Evolutionary conservation across 2,797 vertebrate species (phyloP), one percentile per base, ranked within the genome.

Genomic region (Hirundo rustica): DNA sequence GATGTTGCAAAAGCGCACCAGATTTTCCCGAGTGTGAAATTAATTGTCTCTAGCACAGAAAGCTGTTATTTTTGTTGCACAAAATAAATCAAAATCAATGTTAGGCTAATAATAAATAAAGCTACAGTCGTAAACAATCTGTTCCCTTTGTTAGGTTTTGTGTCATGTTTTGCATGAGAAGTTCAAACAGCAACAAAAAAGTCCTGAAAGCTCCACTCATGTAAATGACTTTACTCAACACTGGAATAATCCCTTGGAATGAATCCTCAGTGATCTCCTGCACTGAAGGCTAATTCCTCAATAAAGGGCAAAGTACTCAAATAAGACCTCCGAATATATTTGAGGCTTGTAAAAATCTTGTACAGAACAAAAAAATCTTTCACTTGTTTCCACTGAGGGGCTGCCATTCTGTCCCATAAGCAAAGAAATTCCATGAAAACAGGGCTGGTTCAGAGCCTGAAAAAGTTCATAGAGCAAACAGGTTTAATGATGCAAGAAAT

Each of bases 1-100:
- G 91, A 92, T 94, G 81, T 86, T 90, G 60, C 60, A 93, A 88
- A 95, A 91, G 89, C 1, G 11, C 23, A 85, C 22, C 32, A 78
- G 34, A 44, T 87, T 95, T 96, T 75, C 54, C 84, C 78, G 34
- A 72, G 36, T 17, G 5, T 78, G 84, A 92, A 93, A 80, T 30
- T 71, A 77, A 81, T 67, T 78, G 44, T 61, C 32, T 80, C 48
- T 77, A 85, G 60, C 9, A 19, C 38, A 85, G 57, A 80, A 95
- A 94, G 62, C 44, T 71, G 34, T 50, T 89, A 81, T 85, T 95
- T 95, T 92, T 94, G 42, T 67, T 55, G 32, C 25, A 82, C 23
- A 74, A 77, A 89, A 88, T 89, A 91, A 95, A 92, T 73, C 16
- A 78, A 87, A 77, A 77, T 65, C 27, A 48, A 12, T 79, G 42